Evolutionary conservation across 1,140 invertebrate genomes (phyloP), one percentile per base, ranked within the genome.

Genomic region (Lepidurus apus): DNA sequence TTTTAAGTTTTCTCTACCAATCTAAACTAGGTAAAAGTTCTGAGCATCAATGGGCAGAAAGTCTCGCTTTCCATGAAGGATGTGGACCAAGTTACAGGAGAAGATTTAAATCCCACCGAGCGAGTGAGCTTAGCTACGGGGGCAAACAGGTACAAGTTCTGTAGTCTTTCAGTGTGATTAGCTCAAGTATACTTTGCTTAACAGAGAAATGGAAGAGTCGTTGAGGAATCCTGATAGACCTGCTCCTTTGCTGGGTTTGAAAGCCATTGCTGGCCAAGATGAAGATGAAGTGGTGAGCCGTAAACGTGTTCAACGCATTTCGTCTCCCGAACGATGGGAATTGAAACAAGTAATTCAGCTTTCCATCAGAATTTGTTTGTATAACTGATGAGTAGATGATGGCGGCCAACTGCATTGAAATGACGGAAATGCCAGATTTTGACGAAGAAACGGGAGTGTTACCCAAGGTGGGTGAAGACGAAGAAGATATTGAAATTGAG

Each of bases 401-500:
- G 81, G 92, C 93, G 42, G 95, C 94, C 4, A 93, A 91, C 42
- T 92, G 92, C 24, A 89, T 93, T 77, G 92, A 94, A 83, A 94
- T 93, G 82, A 93, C 91, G 83, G 95, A 97, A 84, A 84, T 96
- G 73, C 95, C 95, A 2, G 94, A 96, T 83, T 96, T 97, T 84
- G 95, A 97, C 82, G 93, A 93, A 80, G 94, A 96, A 84, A 94
- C 92, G 9, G 94, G 95, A 73, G 85, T 95, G 5, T 83, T 93
- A n/a, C 92, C 94, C 0, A 94, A 95, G 84, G 91, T 93, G 77
- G 94, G 96, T 83, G 94, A 95, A 78, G 94, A 92, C 80, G 97
- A 99, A 85, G 98, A 98, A 82, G 98, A 99, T 84, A 94, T 99
- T 76, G 98, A 99, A 87, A 98, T 99, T 80, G 98, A 99, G 86